Evolutionary conservation across 2,797 vertebrate species (phyloP), one percentile per base, ranked within the genome.

Genomic region (Parotocinclus haroldoi): DNA sequence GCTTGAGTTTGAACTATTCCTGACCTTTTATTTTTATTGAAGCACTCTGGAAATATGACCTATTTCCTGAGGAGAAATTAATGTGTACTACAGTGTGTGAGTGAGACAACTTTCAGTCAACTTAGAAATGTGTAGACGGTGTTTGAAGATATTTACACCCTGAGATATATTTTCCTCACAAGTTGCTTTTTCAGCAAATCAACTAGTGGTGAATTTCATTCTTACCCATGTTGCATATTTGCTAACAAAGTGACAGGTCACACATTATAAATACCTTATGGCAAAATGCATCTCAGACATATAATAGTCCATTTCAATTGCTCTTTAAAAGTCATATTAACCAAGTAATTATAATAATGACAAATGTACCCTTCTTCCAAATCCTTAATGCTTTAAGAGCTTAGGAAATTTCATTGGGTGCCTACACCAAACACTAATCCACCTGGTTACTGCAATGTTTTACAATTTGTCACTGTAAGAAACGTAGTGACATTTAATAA

Each of bases 121-220:
- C 65, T 66, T 71, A 66, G 46, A 65, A 65, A 66, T 27, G 69
- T 71, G 69, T 52, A 40, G 62, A 71, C 39, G 50, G 56, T 59
- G 61, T 54, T 58, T 63, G 55, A 58, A 44, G 63, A 65, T 72
- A 60, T 77, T 57, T 44, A 0, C 51, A 54, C 19, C 54, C 40
- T 45, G 27, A 12, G 39, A 65, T 63, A 66, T 61, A 69, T 69
- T 72, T 73, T 66, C 58, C 55, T 61, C 63, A 68, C 69, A 59
- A 58, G 58, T 49, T 75, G 56, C 48, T 52, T 51, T 63, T 58
- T 56, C 59, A 63, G 48, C 55, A 75, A 58, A 71, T 70, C 66
- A 71, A 61, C 66, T 50, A 1, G 9, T 5, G 38, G 42, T 60
- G 57, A 40, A 37, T 66, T 62, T 57, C 64, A 73, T 68, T 58